These are phyloP conservation scores for Goniozus legneri DNA, from an alignment of 1,140 invertebrate genomes.

Conservation along the genomic window DNA sequence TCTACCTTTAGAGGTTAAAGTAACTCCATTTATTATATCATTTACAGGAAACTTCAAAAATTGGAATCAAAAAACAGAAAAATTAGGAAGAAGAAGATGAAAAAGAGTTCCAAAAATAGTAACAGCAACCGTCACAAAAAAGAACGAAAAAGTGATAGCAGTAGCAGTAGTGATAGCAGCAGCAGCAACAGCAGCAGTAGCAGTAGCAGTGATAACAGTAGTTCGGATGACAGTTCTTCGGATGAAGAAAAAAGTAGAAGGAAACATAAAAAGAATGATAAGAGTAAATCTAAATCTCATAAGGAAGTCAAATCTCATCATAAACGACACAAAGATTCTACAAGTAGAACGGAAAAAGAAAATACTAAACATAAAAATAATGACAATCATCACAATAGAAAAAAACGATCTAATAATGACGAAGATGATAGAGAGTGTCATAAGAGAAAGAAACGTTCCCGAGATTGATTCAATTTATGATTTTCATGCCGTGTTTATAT, in stretches of 20 bases:
- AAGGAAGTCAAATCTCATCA: constrained; percentile 6
- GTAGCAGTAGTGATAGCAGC: background rate
- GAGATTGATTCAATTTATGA: too few relatives aligned
- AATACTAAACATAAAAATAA: constrained; percentile 14
- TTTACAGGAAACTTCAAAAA: constrained; percentile 73
- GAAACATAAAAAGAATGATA: constrained; percentile 5
- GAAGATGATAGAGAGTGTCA: constrained; percentile 21
- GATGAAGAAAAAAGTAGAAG: constrained; percentile 8
- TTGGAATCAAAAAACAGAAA: constrained; percentile 62
- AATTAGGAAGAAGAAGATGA: constrained; percentile 58
- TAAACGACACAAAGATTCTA: constrained; percentile 10
- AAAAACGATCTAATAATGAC: constrained; percentile 23
- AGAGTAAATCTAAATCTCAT: background rate
- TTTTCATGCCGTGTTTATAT: too few relatives aligned
- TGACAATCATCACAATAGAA: constrained; percentile 12
- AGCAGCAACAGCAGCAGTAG: constrained; percentile 1
- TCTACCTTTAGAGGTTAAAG: too few relatives aligned
- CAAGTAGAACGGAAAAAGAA: constrained; percentile 27
- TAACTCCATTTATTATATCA: too few relatives aligned
- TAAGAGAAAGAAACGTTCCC: constrained; percentile 7
- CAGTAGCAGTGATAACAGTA: constrained; percentile 5
- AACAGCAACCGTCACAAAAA: background rate
- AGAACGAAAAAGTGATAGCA: constrained; percentile 2
- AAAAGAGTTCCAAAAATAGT: constrained; percentile 38
- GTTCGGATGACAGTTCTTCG: constrained; percentile 1